Evolutionary conservation across 2,113 vertebrate species (phyloP).

Genomic region (Nothocercus julius): DNA sequence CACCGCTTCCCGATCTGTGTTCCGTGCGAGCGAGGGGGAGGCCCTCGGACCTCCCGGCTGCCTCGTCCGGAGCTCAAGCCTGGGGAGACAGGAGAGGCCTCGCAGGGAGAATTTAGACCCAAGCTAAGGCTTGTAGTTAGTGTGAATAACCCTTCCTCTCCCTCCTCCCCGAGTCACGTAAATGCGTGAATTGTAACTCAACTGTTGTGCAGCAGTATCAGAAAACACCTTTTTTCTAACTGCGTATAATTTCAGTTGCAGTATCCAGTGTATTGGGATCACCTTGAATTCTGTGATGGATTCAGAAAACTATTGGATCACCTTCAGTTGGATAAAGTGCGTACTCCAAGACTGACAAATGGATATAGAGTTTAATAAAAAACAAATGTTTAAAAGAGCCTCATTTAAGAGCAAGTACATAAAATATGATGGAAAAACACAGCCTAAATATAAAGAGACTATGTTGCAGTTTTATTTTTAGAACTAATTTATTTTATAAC

Average conservation of each 20-base stretch:
- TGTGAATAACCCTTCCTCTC: neutral
- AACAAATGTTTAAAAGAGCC: neutral
- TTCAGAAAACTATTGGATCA: slow-evolving; percentile 97
- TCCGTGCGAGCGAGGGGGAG: neutral
- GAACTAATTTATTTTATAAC: neutral
- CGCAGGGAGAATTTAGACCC: too few relatives aligned
- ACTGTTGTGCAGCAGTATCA: neutral
- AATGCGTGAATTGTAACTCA: neutral
- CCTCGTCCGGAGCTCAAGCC: neutral
- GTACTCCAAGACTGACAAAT: slow-evolving; percentile 9
- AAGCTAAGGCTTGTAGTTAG: neutral
- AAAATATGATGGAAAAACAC: neutral
- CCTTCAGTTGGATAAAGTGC: slow-evolving; percentile 96
- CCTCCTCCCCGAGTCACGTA: neutral
- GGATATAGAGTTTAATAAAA: neutral
- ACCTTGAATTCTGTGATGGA: slow-evolving; percentile 96
- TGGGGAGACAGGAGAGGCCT: neutral
- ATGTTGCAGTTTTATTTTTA: neutral
- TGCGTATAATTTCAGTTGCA: slow-evolving; percentile 81
- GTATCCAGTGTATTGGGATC: slow-evolving; percentile 98
- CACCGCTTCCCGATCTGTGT: neutral
- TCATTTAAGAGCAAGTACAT: neutral
- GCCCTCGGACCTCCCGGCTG: neutral
- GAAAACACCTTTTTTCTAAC: neutral
- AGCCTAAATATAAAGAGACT: neutral